phyloP scores from a whole-genome alignment of 37 sponge, comb jelly and placozoan genomes.

The Spongilla lacustris region DNA sequence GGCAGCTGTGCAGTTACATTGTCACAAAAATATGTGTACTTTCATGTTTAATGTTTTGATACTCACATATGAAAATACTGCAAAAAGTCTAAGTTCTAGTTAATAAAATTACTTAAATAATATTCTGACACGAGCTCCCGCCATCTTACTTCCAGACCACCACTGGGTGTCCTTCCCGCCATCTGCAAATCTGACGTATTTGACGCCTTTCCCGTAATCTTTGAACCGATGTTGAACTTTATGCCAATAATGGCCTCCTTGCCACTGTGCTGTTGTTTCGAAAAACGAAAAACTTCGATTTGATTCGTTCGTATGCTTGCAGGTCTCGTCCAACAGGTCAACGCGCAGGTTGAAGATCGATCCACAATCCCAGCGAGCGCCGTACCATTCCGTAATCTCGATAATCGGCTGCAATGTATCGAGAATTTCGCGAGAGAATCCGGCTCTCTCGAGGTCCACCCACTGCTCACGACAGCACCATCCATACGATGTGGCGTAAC shows the following conservation, averaged over 20 bases:
- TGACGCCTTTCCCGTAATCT: constrained; percentile 53
- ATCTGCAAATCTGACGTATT: constrained; percentile 53
- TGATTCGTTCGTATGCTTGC: background rate
- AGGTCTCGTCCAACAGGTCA: constrained; percentile 25
- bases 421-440: constrained; percentile 20
- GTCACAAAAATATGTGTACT: too few species aligned
- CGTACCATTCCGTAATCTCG: constrained; percentile 60
- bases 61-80: too few species aligned
- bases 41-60: too few species aligned
- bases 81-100: too few species aligned
- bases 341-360: constrained; percentile 42
- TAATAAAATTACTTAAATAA: constrained; percentile 9
- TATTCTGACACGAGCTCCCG: constrained; percentile 37
- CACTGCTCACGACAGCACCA: constrained; percentile 51
- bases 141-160: constrained; percentile 78
- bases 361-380: constrained; percentile 63
- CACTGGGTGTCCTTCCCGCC: constrained; percentile 67
- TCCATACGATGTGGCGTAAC: constrained; percentile 58
- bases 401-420: constrained; percentile 44
- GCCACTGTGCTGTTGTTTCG: constrained; percentile 43
- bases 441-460: constrained; percentile 20
- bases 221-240: constrained; percentile 41
- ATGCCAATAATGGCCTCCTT: constrained; percentile 25
- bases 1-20: too few species aligned
- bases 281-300: background rate